Percentiles rank a stretch among this genome's conserved stretches.
Evolutionary conservation across 2,797 vertebrate genomes (phyloP).

Genomic region (Odontamblyopus rebecca): DNA sequence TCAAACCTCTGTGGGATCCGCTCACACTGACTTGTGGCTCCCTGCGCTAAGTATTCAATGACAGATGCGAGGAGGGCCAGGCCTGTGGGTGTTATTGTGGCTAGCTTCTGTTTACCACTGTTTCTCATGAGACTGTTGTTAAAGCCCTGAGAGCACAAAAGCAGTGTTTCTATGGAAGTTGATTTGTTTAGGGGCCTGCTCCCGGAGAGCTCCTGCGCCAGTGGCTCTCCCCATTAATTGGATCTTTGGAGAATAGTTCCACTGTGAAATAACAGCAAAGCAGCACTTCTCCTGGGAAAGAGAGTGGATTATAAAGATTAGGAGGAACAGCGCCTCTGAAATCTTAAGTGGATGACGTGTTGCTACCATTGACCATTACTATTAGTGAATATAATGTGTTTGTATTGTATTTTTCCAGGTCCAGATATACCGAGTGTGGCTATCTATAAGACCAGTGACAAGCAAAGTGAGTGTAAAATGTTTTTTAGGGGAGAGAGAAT

Average conservation of each 20-base stretch:
- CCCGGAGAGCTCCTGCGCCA: conserved; percentile 36
- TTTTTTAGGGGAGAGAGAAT: neutral
- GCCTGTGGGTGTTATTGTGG: conserved; percentile 10
- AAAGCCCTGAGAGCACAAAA: conserved; percentile 27
- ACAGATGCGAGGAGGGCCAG: conserved; percentile 1
- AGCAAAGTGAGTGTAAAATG: conserved; percentile 69
- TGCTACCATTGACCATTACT: neutral
- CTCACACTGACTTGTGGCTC: conserved; percentile 8
- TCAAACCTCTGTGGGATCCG: conserved; percentile 33
- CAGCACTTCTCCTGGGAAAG: conserved; percentile 40
- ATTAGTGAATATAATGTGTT: conserved; percentile 9
- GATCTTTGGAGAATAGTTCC: conserved; percentile 58
- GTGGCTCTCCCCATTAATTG: conserved; percentile 62
- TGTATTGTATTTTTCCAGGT: conserved; percentile 50
- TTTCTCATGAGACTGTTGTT: conserved; percentile 32
- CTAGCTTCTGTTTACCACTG: conserved; percentile 28
- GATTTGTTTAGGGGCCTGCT: conserved; percentile 58
- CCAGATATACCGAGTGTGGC: conserved; percentile 74
- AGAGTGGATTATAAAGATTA: conserved; percentile 47
- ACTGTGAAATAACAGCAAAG: conserved; percentile 58
- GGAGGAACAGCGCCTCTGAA: conserved; percentile 23
- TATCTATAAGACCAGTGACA: conserved; percentile 70
- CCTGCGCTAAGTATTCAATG: neutral
- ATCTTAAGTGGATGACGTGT: conserved; percentile 6
- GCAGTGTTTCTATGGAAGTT: conserved; percentile 50